A percentile compares a stretch with the other conserved stretches of the same genome.
Conservation (phyloP, 2,113 vertebrate genomes). For the rabbit (Oryctolagus cuniculus) region mOryCun1.1 NC_091434.1:100188501-100189000, state of each 20-base stretch:
- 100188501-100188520: too few species aligned
- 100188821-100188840: neutral
- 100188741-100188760: neutral
- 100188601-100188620: too few species aligned
- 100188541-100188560: too few species aligned
- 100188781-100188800: neutral
- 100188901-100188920: neutral
- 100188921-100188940: neutral
- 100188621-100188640: too few species aligned
- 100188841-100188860: neutral
- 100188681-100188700: neutral
- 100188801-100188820: neutral
- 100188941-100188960: neutral
- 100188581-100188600: too few species aligned
- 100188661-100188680: neutral
- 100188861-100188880: neutral
- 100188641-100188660: too few species aligned
- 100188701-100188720: slow-evolving; percentile 31
- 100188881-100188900: neutral
- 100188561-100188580: too few species aligned
- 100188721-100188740: slow-evolving; percentile 21
- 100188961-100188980: neutral
- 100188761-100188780: neutral
- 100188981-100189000: neutral
- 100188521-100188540: too few species aligned